These are phyloP conservation scores for Mythimna pallens DNA, from an alignment of 2,888 invertebrate species.

Conservation along the genomic window DNA sequence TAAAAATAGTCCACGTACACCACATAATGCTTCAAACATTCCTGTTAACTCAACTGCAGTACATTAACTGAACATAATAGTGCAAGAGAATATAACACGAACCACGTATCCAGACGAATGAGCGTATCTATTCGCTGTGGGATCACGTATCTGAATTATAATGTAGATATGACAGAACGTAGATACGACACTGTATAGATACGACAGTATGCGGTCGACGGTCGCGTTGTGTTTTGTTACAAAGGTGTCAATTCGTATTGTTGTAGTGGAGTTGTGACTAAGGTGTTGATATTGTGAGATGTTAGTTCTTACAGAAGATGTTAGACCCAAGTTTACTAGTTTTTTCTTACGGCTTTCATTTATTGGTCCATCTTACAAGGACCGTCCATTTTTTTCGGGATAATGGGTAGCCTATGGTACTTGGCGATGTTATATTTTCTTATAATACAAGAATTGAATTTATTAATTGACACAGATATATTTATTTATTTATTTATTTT, in stretches of 20 bases:
- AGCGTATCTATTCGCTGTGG: slow-evolving; percentile 10
- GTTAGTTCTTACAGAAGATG: not conserved
- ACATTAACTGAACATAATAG: slow-evolving; percentile 28
- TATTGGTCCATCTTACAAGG: no score
- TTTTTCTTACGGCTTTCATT: not conserved
- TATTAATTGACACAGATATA: no score
- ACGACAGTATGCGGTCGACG: slow-evolving; percentile 22
- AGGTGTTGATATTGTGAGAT: slow-evolving; percentile 3
- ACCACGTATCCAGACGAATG: slow-evolving; percentile 12
- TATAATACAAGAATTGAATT: no score
- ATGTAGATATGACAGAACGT: slow-evolving; percentile 8
- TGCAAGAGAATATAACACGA: slow-evolving; percentile 46
- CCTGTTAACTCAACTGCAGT: slow-evolving; percentile 44
- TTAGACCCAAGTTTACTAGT: not conserved
- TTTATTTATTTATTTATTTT: no score
- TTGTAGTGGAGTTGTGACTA: slow-evolving; percentile 6
- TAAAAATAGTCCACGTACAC: slow-evolving; percentile 8
- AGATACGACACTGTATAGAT: slow-evolving; percentile 4
- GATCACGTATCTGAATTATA: slow-evolving; percentile 55
- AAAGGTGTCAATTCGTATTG: slow-evolving; percentile 32
- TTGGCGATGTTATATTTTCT: no score
- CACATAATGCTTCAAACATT: slow-evolving; percentile 13
- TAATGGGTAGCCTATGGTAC: no score
- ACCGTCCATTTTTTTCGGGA: no score
- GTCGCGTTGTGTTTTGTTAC: slow-evolving; percentile 17